A percentile compares a stretch with the other conserved stretches of the same genome.
Conservation (phyloP, 1,140 invertebrate species). For the Drosophila fuyamai region DNA sequence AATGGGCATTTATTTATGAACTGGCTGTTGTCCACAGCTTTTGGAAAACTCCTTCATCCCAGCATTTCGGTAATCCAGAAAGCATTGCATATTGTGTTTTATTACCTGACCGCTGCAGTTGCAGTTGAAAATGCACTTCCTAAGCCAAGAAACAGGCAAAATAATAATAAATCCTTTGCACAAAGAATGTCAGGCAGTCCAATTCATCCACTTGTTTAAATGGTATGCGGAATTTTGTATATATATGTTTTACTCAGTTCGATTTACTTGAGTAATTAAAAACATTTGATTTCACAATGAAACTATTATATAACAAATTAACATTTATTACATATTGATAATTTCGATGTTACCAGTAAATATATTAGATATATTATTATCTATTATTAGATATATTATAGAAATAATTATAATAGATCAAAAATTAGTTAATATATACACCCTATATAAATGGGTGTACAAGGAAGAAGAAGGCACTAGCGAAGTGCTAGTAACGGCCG, state of each 20-base stretch:
- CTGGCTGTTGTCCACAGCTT: conserved; percentile 13
- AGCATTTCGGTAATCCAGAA: conserved; percentile 32
- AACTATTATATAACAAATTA: too few species aligned
- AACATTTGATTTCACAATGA: too few species aligned
- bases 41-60: background rate
- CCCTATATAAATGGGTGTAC: background rate
- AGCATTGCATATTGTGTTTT: conserved; percentile 21
- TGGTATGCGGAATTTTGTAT: too few species aligned
- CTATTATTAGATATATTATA: too few species aligned
- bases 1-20: conserved; percentile 52
- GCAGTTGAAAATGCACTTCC: conserved; percentile 12
- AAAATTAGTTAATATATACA: background rate
- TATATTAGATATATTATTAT: too few species aligned
- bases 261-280: too few species aligned
- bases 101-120: conserved; percentile 43
- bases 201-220: background rate
- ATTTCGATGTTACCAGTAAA: too few species aligned
- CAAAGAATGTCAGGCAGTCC: conserved; percentile 44
- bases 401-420: too few species aligned
- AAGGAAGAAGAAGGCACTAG: background rate
- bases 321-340: too few species aligned
- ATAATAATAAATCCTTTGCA: conserved; percentile 58
- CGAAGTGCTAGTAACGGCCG: conserved; percentile 1
- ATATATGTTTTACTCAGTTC: too few species aligned
- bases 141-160: conserved; percentile 49